phyloP scores from a whole-genome alignment of 2,797 vertebrate genomes.

The Dendrocincla fuliginosa region DNA sequence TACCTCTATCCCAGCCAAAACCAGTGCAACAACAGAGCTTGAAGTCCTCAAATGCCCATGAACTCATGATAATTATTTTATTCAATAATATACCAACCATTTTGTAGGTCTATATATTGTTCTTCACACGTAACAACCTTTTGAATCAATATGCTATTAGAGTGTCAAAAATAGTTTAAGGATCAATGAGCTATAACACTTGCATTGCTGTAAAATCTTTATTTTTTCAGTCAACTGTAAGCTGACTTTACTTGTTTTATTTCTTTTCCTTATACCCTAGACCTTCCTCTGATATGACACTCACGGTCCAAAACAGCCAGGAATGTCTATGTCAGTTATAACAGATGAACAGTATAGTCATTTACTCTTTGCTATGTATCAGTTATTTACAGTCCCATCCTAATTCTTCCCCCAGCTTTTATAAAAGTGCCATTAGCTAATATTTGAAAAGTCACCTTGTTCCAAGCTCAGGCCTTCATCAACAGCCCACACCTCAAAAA shows the following conservation, averaged over 20 bases:
- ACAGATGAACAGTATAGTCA: background rate
- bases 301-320: background rate
- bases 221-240: background rate
- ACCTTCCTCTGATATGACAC: background rate
- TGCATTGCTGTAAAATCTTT: background rate
- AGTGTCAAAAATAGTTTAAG: background rate
- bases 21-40: background rate
- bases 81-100: background rate
- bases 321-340: background rate
- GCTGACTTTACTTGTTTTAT: background rate
- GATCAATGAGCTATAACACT: background rate
- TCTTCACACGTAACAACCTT: background rate
- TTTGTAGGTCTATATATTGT: background rate
- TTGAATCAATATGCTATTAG: background rate
- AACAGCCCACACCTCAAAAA: background rate
- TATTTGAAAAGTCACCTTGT: background rate
- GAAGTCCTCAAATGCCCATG: background rate
- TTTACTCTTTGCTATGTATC: background rate
- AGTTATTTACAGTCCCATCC: background rate
- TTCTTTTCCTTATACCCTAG: background rate
- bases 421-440: background rate
- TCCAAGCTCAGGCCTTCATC: background rate
- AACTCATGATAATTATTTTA: background rate
- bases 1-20: background rate
- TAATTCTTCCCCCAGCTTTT: background rate